These are phyloP conservation scores for Eudemis profundana DNA, from an alignment of 2,888 invertebrate species.

Conservation along the genomic window DNA sequence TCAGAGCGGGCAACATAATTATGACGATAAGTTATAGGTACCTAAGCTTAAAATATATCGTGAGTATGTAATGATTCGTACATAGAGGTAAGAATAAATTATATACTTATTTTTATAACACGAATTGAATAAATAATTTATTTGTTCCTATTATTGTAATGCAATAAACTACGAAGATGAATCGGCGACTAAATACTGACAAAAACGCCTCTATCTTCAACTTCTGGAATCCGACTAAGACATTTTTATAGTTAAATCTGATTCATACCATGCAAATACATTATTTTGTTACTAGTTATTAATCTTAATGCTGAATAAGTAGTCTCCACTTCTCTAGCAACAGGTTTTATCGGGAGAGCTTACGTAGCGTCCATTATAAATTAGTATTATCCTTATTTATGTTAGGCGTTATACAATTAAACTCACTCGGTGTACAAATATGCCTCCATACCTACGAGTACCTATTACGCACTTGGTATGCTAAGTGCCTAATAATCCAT, in stretches of 20 bases:
- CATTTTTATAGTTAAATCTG: not conserved
- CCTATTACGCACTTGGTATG: slow-evolving; percentile 8
- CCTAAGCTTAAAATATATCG: too few relatives aligned
- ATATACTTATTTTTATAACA: too few relatives aligned
- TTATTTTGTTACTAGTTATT: slow-evolving; percentile 12
- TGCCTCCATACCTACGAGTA: slow-evolving; percentile 1
- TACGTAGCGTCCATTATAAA: slow-evolving; percentile 30
- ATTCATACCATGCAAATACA: not conserved
- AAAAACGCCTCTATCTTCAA: not conserved
- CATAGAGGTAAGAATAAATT: too few relatives aligned
- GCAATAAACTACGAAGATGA: not conserved
- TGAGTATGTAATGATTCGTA: too few relatives aligned
- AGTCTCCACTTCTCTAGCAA: slow-evolving; percentile 16
- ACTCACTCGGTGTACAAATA: not conserved
- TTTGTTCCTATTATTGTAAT: too few relatives aligned
- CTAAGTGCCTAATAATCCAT: slow-evolving; percentile 29
- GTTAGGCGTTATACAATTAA: slow-evolving; percentile 10
- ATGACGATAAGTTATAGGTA: too few relatives aligned
- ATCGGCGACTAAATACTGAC: not conserved
- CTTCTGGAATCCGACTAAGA: not conserved
- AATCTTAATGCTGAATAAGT: slow-evolving; percentile 21
- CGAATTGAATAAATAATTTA: too few relatives aligned
- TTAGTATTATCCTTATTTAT: slow-evolving; percentile 40
- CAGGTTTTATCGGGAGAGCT: slow-evolving; percentile 16
- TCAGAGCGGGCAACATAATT: too few relatives aligned